Percentiles rank a stretch among this genome's conserved stretches.
Evolutionary conservation across 2,797 vertebrate genomes (phyloP).

Genomic region (Oreochromis mossambicus): DNA sequence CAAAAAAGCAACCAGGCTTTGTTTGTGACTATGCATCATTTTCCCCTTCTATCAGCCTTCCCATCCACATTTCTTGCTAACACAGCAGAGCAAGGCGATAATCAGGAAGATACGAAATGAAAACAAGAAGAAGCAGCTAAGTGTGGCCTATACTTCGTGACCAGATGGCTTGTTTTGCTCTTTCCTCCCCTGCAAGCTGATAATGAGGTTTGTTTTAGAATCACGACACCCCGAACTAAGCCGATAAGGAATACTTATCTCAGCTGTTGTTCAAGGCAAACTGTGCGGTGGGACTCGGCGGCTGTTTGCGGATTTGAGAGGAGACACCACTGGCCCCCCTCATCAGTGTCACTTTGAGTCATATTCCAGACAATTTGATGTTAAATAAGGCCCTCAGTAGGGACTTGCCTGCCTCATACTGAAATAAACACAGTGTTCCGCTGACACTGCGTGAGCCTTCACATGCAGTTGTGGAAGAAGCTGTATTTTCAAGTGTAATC

Average conservation of each 20-base stretch:
- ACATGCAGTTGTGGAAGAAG: slow-evolving; percentile 24
- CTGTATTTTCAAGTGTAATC: slow-evolving; percentile 59
- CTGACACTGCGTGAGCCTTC: slow-evolving; percentile 38
- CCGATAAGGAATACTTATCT: slow-evolving; percentile 43
- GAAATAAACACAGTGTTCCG: slow-evolving; percentile 33
- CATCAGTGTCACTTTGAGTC: slow-evolving; percentile 54
- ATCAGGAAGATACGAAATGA: background rate
- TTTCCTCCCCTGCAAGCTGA: slow-evolving; percentile 1
- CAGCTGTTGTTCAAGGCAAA: slow-evolving; percentile 12
- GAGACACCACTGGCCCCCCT: background rate
- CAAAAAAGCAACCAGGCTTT: background rate
- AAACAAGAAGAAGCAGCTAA: background rate
- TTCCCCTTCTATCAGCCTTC: background rate
- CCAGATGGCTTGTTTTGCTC: slow-evolving; percentile 16
- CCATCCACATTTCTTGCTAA: background rate
- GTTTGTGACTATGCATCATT: background rate
- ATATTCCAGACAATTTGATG: slow-evolving; percentile 42
- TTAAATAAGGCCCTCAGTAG: slow-evolving; percentile 40
- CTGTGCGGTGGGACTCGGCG: background rate
- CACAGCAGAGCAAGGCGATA: background rate
- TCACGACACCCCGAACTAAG: slow-evolving; percentile 7
- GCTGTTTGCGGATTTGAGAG: slow-evolving; percentile 1
- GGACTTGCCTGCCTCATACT: slow-evolving; percentile 14
- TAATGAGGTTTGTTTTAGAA: slow-evolving; percentile 24
- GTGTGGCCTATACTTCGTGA: background rate